Base-by-base conservation (phyloP, 2,888 invertebrate genomes). In the Acronicta leporina region DNA sequence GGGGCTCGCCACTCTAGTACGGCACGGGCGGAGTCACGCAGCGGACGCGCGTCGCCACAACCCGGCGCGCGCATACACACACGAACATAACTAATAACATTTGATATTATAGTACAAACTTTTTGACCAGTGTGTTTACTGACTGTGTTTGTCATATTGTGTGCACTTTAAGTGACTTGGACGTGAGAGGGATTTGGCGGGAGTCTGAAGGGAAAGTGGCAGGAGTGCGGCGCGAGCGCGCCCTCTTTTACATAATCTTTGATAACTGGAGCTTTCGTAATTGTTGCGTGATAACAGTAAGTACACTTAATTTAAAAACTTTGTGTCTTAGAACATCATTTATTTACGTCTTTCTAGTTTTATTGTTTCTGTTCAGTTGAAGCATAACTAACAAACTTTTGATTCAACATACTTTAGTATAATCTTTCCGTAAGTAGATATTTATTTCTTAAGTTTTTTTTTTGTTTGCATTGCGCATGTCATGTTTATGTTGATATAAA, bases 261-360 rank as follows among this genome's bases (percentile, higher is more conserved):
- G 90, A 91, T 91, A 91, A 87, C 86, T 83, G 84, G 83, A 85
- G 83, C 87, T 90, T 89, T 90, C 84, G 87, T 88, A 87, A 90
- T 90, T 84, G 87, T 90, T 87, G 87, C 88, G 88, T 90, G 92
- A 92, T 92, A 92, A 91, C 88, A 91, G 94, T 94, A 84, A 94
- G 94, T 94, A 85, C 80, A 48, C 47, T 67, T 63, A 77, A 75
- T 77, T 79, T 78, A 69, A 49, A 62, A 62, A 78, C 45, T 60
- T 63, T 46, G 43, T 43, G 16, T 68, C 42, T 45, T 53, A 35
- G 25, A 33, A n/a, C 25, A 14, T 42, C 13, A 9, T 52, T 14
- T 15, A 20, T 46, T 55, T 50, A 30, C 0, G 0, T 20, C 35
- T 5, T 8, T 9, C 7, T 38, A n/a, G 38, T 42, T n/a, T 13